Evolutionary conservation across 2,113 vertebrate genomes (phyloP), one percentile per base, ranked within the genome.

Genomic region (Sylvia atricapilla): DNA sequence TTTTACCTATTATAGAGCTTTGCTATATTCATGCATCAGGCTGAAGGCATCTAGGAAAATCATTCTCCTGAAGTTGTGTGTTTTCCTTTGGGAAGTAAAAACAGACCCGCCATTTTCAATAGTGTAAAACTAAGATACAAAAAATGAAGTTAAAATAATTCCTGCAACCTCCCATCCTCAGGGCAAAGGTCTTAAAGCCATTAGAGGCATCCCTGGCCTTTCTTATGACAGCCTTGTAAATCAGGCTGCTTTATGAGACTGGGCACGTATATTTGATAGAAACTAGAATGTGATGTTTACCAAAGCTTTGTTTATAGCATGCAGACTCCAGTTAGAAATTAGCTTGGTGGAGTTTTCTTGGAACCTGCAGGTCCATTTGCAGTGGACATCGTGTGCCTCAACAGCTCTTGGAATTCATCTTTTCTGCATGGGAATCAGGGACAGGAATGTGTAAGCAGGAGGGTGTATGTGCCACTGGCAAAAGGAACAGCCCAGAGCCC

Each of bases 391-490:
- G 10, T 44, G 28, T 37, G 49, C 59, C 19, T 49, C 31, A 24
- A 19, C 15, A 58, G 25, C 28, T 47, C 50, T 67, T 5, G 4
- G 43, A 70, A 63, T 35, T 43, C 3, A 1, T 33, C 39, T 39
- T 59, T 62, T 49, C 64, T 76, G 31, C 68, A 47, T 35, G 18
- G 53, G 19, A 84, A 63, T 1, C 0, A 0, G 17, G 53, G 67
- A 55, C 6, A 43, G 46, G 30, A 74, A 69, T 1, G 0, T 1
- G 1, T 5, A 56, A 72, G 24, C 24, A 79, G 0, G 0, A 90
- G 37, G 52, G 20, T 1, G 0, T 7, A 16, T 3, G 8, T 43
- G 22, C 13, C 27, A 27, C 35, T 35, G 30, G 23, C 60, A 46
- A 82, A 69, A 82, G 21, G 18, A 37, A 50, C 31, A 79, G 39